Percentiles rank a stretch among this genome's conserved stretches.
phyloP scores from a whole-genome alignment of 2,888 invertebrate genomes.

The Rhopalosiphum nymphaeae region DNA sequence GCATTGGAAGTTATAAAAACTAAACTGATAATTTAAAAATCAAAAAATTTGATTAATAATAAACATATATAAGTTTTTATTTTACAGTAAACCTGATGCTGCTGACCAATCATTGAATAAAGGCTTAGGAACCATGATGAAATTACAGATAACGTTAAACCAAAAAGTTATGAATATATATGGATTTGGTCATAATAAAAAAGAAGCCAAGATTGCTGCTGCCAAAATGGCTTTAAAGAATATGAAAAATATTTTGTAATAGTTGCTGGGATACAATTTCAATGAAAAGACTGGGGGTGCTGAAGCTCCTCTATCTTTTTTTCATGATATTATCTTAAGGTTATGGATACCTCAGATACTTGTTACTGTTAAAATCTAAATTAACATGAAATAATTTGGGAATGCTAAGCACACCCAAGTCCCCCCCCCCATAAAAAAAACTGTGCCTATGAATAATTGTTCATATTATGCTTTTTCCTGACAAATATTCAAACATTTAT shows the following conservation, averaged over 20 bases:
- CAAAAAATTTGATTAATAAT: background rate
- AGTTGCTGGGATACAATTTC: background rate
- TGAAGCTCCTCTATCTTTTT: no score
- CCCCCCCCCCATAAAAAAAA: no score
- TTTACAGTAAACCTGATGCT: conserved; percentile 34
- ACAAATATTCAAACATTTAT: no score
- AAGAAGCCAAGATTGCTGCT: conserved; percentile 82
- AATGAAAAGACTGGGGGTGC: no score
- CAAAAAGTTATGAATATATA: conserved; percentile 73
- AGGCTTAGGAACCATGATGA: conserved; percentile 65
- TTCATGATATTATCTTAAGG: no score
- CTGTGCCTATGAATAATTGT: no score
- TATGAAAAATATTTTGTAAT: conserved; percentile 51
- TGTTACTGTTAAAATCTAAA: no score
- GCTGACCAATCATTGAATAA: background rate
- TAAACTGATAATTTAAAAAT: no score
- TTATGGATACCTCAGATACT: no score
- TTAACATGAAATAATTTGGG: no score
- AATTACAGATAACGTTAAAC: conserved; percentile 66
- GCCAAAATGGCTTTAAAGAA: conserved; percentile 79
- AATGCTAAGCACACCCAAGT: no score
- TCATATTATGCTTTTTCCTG: background rate
- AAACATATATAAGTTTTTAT: background rate
- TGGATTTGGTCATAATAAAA: conserved; percentile 81
- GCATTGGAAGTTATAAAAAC: no score